Percentiles rank a stretch among this genome's conserved stretches.
These are phyloP conservation scores for Caenorhabditis parvicauda DNA, from an alignment of 2,888 invertebrate genomes.

Conservation along the genomic window DNA sequence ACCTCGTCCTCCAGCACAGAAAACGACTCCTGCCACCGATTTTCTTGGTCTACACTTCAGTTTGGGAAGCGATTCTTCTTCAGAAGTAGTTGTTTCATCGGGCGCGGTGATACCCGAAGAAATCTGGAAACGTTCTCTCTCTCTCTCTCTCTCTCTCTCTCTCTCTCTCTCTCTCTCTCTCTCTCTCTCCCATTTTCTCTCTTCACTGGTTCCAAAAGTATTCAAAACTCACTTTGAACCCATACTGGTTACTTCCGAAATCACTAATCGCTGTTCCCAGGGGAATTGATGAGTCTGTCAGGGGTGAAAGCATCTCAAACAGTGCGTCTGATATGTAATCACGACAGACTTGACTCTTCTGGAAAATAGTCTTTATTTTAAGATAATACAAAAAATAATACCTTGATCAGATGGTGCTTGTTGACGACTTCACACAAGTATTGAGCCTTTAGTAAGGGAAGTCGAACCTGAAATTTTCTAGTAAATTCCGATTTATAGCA, in stretches of 20 bases:
- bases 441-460: conserved; percentile 63
- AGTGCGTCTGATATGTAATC: conserved; percentile 65
- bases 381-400: not conserved
- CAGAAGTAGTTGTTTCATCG: too few relatives aligned
- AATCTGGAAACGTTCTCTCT: too few relatives aligned
- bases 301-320: conserved; percentile 33
- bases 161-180: too few relatives aligned
- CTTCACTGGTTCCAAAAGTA: too few relatives aligned
- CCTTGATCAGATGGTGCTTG: conserved; percentile 34
- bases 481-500: not conserved
- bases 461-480: conserved; percentile 55
- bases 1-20: conserved; percentile 68
- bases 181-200: too few relatives aligned
- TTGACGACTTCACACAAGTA: conserved; percentile 61
- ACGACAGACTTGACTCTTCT: conserved; percentile 58
- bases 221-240: not conserved
- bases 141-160: too few relatives aligned
- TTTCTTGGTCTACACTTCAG: conserved; percentile 62
- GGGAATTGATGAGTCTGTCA: not conserved
- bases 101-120: too few relatives aligned
- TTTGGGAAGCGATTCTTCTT: not conserved
- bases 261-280: not conserved
- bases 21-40: conserved; percentile 66
- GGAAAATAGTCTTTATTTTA: not conserved
- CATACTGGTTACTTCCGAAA: not conserved